Conservation (phyloP, 2,797 vertebrate species). For the Neosilurus hyrtlii region DNA sequence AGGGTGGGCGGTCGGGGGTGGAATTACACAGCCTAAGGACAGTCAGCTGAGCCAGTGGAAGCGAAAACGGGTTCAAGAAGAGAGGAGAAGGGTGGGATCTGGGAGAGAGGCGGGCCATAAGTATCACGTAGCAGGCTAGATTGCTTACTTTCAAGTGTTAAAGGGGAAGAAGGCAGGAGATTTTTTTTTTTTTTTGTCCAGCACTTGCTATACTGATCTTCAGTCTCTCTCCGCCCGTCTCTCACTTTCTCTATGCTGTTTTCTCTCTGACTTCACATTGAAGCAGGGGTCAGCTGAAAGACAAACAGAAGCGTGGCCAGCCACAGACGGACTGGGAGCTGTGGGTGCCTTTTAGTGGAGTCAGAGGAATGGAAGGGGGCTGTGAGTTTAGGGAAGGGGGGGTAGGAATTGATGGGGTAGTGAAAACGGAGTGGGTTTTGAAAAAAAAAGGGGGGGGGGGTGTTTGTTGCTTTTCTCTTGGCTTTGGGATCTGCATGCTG, state of each 20-base stretch:
- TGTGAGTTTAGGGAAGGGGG: conserved; percentile 63
- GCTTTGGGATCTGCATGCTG: conserved; percentile 65
- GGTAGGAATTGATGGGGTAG: conserved; percentile 68
- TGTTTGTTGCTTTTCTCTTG: conserved; percentile 57
- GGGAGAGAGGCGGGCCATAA: conserved; percentile 73
- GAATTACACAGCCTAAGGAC: conserved; percentile 73
- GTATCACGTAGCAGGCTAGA: conserved; percentile 93
- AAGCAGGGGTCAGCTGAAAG: conserved; percentile 91
- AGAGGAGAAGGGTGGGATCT: conserved; percentile 64
- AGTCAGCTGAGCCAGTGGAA: conserved; percentile 71
- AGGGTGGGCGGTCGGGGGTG: conserved; percentile 46
- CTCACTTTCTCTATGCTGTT: conserved; percentile 56
- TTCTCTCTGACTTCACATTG: conserved; percentile 39
- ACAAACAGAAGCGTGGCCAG: conserved; percentile 77
- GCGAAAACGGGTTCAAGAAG: conserved; percentile 57
- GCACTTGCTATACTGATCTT: conserved; percentile 76
- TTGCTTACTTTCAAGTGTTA: conserved; percentile 94
- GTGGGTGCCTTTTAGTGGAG: conserved; percentile 57
- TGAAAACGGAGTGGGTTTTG: conserved; percentile 57
- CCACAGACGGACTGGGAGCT: conserved; percentile 59
- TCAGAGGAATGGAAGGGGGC: conserved; percentile 64
- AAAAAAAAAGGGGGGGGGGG: conserved; percentile 50
- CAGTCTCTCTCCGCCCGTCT: conserved; percentile 68
- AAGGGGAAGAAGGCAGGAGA: conserved; percentile 88
- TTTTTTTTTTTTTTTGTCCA: conserved; percentile 72